Evolutionary conservation across 2,797 vertebrate species (phyloP).

Genomic region (Hozukius guyotensis): DNA sequence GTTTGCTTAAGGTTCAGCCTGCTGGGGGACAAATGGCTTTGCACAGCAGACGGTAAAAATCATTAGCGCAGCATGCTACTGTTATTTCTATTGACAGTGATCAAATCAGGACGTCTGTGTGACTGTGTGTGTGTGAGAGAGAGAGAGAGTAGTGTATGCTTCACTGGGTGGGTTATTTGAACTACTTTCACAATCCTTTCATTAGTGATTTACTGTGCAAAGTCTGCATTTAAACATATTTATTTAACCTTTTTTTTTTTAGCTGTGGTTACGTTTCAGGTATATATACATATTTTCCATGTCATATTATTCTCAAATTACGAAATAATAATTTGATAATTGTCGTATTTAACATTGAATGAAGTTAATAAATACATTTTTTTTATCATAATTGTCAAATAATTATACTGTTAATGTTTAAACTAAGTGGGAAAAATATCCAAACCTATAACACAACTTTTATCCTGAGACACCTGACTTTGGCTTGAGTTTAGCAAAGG

Average conservation of each 20-base stretch:
- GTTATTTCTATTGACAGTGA: constrained; percentile 60
- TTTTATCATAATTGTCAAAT: not conserved
- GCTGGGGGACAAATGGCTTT: constrained; percentile 41
- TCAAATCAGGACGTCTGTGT: constrained; percentile 37
- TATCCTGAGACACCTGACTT: not conserved
- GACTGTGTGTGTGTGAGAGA: not conserved
- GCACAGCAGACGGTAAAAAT: constrained; percentile 29
- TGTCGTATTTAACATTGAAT: not conserved
- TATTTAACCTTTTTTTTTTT: not conserved
- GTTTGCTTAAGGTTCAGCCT: constrained; percentile 59
- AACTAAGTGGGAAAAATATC: not conserved
- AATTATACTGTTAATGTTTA: not conserved
- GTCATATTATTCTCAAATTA: not conserved
- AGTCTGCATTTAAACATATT: not conserved
- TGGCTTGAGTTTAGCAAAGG: not conserved
- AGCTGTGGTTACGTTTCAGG: not conserved
- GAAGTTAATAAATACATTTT: not conserved
- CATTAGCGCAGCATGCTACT: constrained; percentile 33
- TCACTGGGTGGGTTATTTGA: constrained; percentile 20
- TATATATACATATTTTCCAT: not conserved
- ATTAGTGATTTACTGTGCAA: constrained; percentile 17
- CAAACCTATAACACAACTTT: not conserved
- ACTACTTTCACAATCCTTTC: constrained; percentile 8
- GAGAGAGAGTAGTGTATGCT: not conserved
- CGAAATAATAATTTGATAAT: not conserved